phyloP scores from a whole-genome alignment of 2,113 vertebrate genomes.

The Salminus brasiliensis region DNA sequence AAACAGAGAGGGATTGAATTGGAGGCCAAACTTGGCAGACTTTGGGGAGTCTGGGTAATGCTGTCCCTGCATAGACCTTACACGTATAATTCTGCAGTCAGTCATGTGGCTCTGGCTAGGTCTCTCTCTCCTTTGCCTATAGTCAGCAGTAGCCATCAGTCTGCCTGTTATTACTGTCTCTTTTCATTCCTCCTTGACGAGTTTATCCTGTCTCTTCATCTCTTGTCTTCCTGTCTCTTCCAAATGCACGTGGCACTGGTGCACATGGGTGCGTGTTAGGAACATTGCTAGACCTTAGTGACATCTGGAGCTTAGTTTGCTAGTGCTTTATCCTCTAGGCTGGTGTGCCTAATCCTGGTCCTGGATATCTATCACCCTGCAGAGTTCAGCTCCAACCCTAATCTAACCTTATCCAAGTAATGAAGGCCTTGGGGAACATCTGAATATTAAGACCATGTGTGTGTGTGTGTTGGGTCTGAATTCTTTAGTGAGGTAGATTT shows the following conservation, averaged over 20 bases:
- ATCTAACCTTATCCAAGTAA: too few relatives aligned
- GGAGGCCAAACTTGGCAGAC: conserved; percentile 55
- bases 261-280: not conserved
- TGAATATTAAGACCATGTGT: too few relatives aligned
- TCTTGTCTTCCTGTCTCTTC: conserved; percentile 59
- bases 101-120: conserved; percentile 46
- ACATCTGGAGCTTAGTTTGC: too few relatives aligned
- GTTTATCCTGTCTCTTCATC: conserved; percentile 29
- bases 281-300: too few relatives aligned
- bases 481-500: too few relatives aligned
- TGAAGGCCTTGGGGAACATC: too few relatives aligned
- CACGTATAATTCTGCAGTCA: conserved; percentile 54
- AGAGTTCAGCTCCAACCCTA: too few relatives aligned
- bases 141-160: conserved; percentile 5
- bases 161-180: conserved; percentile 32
- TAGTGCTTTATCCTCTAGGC: too few relatives aligned
- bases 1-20: conserved; percentile 71
- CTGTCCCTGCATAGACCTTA: conserved; percentile 80
- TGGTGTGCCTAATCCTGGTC: too few relatives aligned
- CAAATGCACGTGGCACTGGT: conserved; percentile 2
- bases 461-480: too few relatives aligned
- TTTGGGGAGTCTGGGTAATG: conserved; percentile 81
- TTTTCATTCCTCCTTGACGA: conserved; percentile 1
- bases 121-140: conserved; percentile 8
- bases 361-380: too few relatives aligned